phyloP scores from a whole-genome alignment of 2,113 vertebrate species.

The Sinocyclocheilus anophthalmus region DNA sequence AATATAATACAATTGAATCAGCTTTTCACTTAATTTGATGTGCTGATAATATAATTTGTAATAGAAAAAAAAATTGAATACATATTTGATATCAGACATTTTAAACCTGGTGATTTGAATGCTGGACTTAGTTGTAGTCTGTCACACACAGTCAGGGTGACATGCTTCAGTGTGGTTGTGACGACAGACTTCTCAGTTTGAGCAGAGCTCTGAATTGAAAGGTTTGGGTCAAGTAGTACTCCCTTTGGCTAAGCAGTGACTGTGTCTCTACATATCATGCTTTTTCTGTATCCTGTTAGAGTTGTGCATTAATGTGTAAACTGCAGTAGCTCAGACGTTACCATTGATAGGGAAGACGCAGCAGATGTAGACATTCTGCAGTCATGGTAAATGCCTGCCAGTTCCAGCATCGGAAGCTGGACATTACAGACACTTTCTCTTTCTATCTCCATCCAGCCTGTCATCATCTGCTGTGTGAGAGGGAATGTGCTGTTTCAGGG shows the following conservation, averaged over 20 bases:
- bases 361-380: slow-evolving; percentile 14
- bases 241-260: background rate
- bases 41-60: background rate
- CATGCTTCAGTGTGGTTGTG: background rate
- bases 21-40: background rate
- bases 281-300: background rate
- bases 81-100: background rate
- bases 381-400: slow-evolving; percentile 19
- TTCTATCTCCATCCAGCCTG: background rate
- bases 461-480: slow-evolving; percentile 1
- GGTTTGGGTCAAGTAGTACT: slow-evolving; percentile 7
- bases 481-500: background rate
- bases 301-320: background rate
- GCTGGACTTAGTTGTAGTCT: background rate
- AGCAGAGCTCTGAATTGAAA: background rate
- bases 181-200: background rate
- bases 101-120: background rate
- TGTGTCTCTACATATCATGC: background rate
- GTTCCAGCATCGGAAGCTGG: background rate
- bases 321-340: too few species aligned
- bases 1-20: too few species aligned
- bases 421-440: slow-evolving; percentile 12
- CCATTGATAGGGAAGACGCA: background rate
- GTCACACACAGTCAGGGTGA: background rate
- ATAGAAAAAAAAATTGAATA: background rate